Conservation (phyloP, 1,140 invertebrate species). For the Sycophaga agraensis region DNA sequence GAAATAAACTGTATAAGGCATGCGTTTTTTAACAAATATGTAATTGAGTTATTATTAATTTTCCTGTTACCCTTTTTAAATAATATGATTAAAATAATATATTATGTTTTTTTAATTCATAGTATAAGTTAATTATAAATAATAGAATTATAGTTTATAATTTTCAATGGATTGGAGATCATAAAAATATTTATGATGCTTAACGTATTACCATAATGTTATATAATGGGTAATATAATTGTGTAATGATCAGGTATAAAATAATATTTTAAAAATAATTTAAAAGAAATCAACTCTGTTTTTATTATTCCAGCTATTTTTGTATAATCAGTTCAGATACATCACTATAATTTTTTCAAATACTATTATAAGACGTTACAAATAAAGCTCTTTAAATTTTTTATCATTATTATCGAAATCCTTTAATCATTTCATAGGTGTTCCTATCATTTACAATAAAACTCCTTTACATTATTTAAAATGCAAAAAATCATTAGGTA, state of each 20-base stretch:
- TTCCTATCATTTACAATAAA: background rate
- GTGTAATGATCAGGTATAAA: too few relatives aligned
- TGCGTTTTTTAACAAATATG: constrained; percentile 10
- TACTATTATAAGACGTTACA: constrained; percentile 21
- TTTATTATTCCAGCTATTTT: constrained; percentile 28
- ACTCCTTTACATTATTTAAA: constrained; percentile 2
- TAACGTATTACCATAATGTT: background rate
- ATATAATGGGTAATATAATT: too few relatives aligned
- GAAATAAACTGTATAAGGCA: constrained; percentile 17
- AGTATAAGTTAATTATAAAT: background rate
- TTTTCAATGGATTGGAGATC: too few relatives aligned
- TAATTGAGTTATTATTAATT: background rate
- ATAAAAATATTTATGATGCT: too few relatives aligned
- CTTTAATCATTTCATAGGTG: background rate
- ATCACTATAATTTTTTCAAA: constrained; percentile 22
- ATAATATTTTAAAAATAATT: too few relatives aligned
- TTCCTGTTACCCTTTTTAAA: background rate
- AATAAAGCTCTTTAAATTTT: constrained; percentile 15
- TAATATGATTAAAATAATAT: background rate
- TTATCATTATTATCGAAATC: constrained; percentile 4
- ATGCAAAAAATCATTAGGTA: constrained; percentile 5
- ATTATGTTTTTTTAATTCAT: background rate
- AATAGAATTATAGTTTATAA: background rate
- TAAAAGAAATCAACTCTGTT: constrained; percentile 27
- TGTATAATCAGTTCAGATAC: constrained; percentile 30